Evolutionary conservation across 2,888 invertebrate species (phyloP), one percentile per base, ranked within the genome.

Genomic region (Incurvaria masculella): DNA sequence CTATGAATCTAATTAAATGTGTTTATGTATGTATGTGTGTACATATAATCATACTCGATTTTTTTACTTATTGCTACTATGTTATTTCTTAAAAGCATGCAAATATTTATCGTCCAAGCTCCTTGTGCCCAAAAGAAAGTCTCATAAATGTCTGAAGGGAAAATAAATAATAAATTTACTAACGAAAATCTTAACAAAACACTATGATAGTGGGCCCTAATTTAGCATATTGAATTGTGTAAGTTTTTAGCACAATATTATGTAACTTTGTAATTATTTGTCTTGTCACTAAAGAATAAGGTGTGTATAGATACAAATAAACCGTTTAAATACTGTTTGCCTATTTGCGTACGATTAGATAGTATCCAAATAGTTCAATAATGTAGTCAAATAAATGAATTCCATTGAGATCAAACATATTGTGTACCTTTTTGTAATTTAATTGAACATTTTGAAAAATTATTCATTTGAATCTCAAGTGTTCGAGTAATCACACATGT

Each of bases 381-480:
- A 52, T 33, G 33, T 33, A 33, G 33, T 33, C 8, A 33, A n/a
- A n/a, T n/a, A n/a, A 33, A 33, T 33, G 8, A 11, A 33, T 8
- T 33, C 33, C 33, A 11, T 14, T 11, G 33, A 33, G 33, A 33
- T 4, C 11, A 33, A 6, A 3, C 4, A n/a, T 14, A 33, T 14
- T 23, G 23, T 23, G 33, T 33, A 33, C 33, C 33, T 33, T 73
- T 73, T 73, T 75, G 69, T 75, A 74, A 68, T 66, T 67, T 69
- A 69, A 68, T 65, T 23, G 55, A 69, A 64, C 68, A 66, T 72
- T 69, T 68, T 66, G 64, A 62, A 33, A 33, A 33, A 14, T 14
- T 64, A 75, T 76, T 76, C 75, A 73, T 76, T 75, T 75, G 76
- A 78, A 76, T 78, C 78, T 78, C 76, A 72, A 74, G 71, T 68